Base-by-base conservation (phyloP, 2,888 invertebrate species). In the Pseudoips prasinana region DNA sequence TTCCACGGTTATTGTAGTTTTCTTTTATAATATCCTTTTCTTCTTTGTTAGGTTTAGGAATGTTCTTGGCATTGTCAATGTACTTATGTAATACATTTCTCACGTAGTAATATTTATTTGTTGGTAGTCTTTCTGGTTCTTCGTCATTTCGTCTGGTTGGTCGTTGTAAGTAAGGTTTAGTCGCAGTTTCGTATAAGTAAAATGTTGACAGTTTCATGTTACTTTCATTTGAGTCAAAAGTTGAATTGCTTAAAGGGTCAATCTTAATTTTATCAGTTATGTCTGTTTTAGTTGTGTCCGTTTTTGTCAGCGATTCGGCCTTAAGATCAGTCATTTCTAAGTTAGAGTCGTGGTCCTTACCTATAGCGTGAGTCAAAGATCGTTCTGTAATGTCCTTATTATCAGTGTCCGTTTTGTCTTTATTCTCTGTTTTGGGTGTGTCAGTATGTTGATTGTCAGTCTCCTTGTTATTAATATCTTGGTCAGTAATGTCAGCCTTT, bases 41-140 rank as follows among this genome's bases (percentile, higher is more conserved):
- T 14, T 59, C 45, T 23, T 52, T 45, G 22, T 46, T 33, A 29
- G 52, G 28, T 34, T 28, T 41, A 25, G 29, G 30, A 7, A 41
- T 39, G 31, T 45, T 64, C 25, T 49, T 38, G 29, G 67, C 56
- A 23, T 40, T 37, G 18, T 68, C 65, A 22, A 76, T 60, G 54
- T 85, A 84, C 68, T 82, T 86, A 32, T 83, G 81, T 44, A 89
- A 59, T 25, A 85, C 79, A 43, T 89, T 89, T 28, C 73, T 73
- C 10, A 86, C 69, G 40, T 85, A 89, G 47, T 81, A 89, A 45
- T 86, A 88, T 71, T 88, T 85, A 38, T 67, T 67, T 20, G 56
- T 48, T 19, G 58, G 43, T 35, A 46, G 51, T 8, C 62, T 62
- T 25, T 20, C 7, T n/a, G 7, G 3, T 7, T 46, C 47, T 35